These are phyloP conservation scores for Atractosteus spatula DNA, from an alignment of 2,113 vertebrate species.

Conservation along the genomic window DNA sequence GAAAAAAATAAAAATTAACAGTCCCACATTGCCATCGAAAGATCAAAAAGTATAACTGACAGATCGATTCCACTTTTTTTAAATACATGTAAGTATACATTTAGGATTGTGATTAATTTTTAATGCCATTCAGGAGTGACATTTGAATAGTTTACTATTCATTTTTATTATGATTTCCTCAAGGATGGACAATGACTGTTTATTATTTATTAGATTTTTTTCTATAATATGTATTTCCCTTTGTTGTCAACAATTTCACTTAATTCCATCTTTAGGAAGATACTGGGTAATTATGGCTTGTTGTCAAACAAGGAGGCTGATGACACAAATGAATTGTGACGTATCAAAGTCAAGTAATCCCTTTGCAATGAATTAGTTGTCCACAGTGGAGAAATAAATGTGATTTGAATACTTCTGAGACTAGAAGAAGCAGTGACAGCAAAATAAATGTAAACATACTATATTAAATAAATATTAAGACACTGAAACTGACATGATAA, in stretches of 20 bases:
- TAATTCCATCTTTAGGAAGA: constrained; percentile 52
- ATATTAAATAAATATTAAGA: constrained; percentile 54
- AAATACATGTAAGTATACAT: too few relatives aligned
- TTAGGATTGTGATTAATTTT: too few relatives aligned
- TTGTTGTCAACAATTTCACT: constrained; percentile 63
- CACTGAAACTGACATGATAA: constrained; percentile 29
- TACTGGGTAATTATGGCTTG: constrained; percentile 67
- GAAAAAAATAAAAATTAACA: too few relatives aligned
- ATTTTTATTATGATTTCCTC: too few relatives aligned
- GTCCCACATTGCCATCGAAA: too few relatives aligned
- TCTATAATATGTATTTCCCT: constrained; percentile 18
- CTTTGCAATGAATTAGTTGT: constrained; percentile 63
- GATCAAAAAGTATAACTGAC: too few relatives aligned
- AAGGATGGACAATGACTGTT: too few relatives aligned
- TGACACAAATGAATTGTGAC: constrained; percentile 70
- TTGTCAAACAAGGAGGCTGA: constrained; percentile 65
- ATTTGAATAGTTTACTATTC: too few relatives aligned
- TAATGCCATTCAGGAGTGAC: too few relatives aligned
- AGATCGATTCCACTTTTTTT: too few relatives aligned
- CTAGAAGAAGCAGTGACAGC: constrained; percentile 58
- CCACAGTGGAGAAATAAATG: constrained; percentile 60
- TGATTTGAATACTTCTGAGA: constrained; percentile 64
- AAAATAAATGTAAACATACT: constrained; percentile 34
- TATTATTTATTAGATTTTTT: constrained; percentile 4
- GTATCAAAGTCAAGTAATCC: constrained; percentile 62